Evolutionary conservation across 2,797 vertebrate genomes (phyloP), one percentile per base, ranked within the genome.

Genomic region (Ciconia nigra): DNA sequence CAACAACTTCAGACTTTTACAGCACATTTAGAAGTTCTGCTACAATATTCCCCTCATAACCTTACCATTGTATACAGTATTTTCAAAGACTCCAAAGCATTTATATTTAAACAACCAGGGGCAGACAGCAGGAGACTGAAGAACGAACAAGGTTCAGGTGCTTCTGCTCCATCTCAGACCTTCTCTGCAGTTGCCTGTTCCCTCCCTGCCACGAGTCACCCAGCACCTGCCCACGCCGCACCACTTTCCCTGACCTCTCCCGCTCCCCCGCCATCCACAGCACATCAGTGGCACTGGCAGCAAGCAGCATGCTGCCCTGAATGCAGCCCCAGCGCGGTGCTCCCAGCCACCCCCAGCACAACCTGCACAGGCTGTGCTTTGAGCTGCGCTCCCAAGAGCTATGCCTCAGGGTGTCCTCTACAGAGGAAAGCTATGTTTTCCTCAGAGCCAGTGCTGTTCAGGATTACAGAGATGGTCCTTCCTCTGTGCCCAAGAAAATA

Each of bases 241-340:
- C 13, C n/a, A 2, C 18, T 13, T 24, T 11, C 26, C 31, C 31
- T 14, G 42, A 67, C 41, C 22, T 59, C 35, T 79, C 24, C 31
- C 6, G 2, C 25, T 46, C 39, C 35, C 26, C 29, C 17, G 11
- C 37, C 33, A 42, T 16, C 31, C n/a, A 13, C 7, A 33, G 42
- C 15, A 12, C 13, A 5, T 2, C 0, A 5, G 39, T 41, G 46
- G 39, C 13, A 4, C 0, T 31, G 44, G 71, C 37, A 44, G 11
- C 35, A 13, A 90, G 47, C 2, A 0, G 7, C 4, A 5, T 1
- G 4, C 59, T 73, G 57, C 28, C 19, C 33, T 15, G 25, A 66
- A 4, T 5, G 3, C 63, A 58, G 51, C 15, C 44, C 37, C 41
- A 47, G 2, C 24, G 58, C 11, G 0, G 0, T 6, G 13, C 33